phyloP scores from a whole-genome alignment of 2,113 vertebrate species.

The Dromiciops gliroides region DNA sequence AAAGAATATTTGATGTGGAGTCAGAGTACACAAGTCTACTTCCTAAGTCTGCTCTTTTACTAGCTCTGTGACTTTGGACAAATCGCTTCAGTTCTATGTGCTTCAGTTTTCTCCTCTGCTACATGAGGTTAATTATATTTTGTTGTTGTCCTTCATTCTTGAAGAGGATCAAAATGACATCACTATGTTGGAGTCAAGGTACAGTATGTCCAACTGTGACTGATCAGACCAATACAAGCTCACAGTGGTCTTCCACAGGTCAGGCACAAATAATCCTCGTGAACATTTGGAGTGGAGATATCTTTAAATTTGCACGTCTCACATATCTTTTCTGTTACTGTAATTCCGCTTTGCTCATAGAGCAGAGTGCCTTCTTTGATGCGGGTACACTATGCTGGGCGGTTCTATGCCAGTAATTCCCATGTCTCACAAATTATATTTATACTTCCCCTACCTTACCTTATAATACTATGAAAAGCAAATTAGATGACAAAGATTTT shows the following conservation, averaged over 20 bases:
- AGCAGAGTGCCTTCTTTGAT: too few species aligned
- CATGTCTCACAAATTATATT: neutral
- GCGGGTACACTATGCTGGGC: neutral
- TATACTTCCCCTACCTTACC: neutral
- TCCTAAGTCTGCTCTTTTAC: neutral
- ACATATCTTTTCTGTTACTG: neutral
- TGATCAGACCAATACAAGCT: too few species aligned
- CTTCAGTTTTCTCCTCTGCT: neutral
- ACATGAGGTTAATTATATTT: neutral
- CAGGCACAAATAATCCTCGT: too few species aligned
- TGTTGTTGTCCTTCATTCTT: too few species aligned
- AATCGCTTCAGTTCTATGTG: neutral
- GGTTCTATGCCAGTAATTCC: neutral
- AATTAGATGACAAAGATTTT: neutral
- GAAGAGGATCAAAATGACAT: too few species aligned
- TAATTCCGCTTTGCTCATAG: neutral
- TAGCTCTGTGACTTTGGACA: neutral
- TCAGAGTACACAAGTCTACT: neutral
- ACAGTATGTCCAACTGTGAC: too few species aligned
- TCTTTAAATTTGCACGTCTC: neutral
- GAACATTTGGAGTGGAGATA: too few species aligned
- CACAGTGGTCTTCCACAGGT: too few species aligned
- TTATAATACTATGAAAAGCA: neutral
- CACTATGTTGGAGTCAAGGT: too few species aligned
- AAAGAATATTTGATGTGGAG: neutral